Conservation (phyloP, 92 coral and sea anemone genomes). For the Bergia puertoricense region DNA sequence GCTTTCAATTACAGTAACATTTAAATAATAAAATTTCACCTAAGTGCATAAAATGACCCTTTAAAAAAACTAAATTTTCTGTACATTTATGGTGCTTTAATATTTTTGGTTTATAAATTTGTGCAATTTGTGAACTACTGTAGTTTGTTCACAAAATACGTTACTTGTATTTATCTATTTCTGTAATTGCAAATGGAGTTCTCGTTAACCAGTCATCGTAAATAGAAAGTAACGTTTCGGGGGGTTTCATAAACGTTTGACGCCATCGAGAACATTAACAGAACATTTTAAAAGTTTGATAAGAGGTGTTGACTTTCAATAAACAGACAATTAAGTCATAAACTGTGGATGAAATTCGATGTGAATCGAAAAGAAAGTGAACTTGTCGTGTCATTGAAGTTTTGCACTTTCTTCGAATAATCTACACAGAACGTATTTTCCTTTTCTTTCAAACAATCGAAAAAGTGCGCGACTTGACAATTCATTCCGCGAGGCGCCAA, state of each 20-base stretch:
- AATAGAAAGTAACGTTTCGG: not conserved
- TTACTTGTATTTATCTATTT: not conserved
- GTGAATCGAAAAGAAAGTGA: too few relatives aligned
- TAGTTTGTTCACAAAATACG: not conserved
- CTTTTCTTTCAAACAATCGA: too few relatives aligned
- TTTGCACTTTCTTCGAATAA: too few relatives aligned
- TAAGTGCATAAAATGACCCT: not conserved
- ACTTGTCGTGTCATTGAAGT: too few relatives aligned
- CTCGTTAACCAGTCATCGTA: not conserved
- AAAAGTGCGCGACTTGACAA: too few relatives aligned
- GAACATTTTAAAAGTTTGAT: too few relatives aligned
- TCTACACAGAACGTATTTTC: too few relatives aligned
- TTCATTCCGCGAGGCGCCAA: too few relatives aligned
- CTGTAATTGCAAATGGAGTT: not conserved
- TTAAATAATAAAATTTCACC: not conserved
- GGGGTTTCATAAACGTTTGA: not conserved
- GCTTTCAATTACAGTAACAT: constrained; percentile 5
- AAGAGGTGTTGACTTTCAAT: too few relatives aligned
- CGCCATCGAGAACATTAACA: not conserved
- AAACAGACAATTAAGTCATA: too few relatives aligned
- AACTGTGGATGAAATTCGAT: too few relatives aligned
- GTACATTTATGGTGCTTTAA: not conserved
- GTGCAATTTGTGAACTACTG: not conserved
- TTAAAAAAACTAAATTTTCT: not conserved
- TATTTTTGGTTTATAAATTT: not conserved